phyloP scores from a whole-genome alignment of 2,888 invertebrate genomes.

The Melangyna quadrimaculata region DNA sequence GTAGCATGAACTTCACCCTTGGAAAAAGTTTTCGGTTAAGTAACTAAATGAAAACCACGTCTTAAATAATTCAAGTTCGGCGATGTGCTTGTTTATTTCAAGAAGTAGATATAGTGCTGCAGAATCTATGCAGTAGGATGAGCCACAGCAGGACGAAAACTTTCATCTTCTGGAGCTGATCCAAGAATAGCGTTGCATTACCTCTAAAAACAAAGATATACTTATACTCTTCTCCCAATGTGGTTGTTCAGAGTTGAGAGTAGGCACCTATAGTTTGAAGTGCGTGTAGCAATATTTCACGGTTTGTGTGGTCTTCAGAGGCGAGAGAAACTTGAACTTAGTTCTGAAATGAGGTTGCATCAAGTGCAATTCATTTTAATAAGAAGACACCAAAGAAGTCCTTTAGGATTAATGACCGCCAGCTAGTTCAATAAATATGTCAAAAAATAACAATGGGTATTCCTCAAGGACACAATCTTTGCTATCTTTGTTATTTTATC shows the following conservation, averaged over 20 bases:
- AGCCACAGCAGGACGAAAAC: slow-evolving; percentile 7
- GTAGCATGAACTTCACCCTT: slow-evolving; percentile 66
- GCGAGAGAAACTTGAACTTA: slow-evolving; percentile 37
- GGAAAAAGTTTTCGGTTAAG: slow-evolving; percentile 53
- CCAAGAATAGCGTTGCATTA: slow-evolving; percentile 50
- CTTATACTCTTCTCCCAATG: neutral
- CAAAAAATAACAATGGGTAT: slow-evolving; percentile 6
- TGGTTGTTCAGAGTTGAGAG: neutral
- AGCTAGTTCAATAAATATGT: slow-evolving; percentile 45
- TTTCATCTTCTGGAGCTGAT: slow-evolving; percentile 54
- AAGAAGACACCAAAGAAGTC: neutral
- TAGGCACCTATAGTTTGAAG: slow-evolving; percentile 1
- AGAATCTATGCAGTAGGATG: neutral
- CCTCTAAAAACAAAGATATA: slow-evolving; percentile 42
- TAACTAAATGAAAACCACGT: slow-evolving; percentile 71
- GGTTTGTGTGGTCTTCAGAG: slow-evolving; percentile 35
- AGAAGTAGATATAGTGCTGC: neutral
- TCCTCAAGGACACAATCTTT: neutral
- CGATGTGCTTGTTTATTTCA: slow-evolving; percentile 53
- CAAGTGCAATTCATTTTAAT: slow-evolving; percentile 7
- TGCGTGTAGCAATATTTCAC: slow-evolving; percentile 60
- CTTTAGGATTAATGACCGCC: slow-evolving; percentile 34
- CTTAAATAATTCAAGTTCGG: slow-evolving; percentile 71
- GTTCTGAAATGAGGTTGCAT: slow-evolving; percentile 18
- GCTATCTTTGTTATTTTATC: neutral